A percentile compares a stretch with the other conserved stretches of the same genome.
phyloP scores from a whole-genome alignment of 2,888 invertebrate genomes.

The Scrobipalpa costella region DNA sequence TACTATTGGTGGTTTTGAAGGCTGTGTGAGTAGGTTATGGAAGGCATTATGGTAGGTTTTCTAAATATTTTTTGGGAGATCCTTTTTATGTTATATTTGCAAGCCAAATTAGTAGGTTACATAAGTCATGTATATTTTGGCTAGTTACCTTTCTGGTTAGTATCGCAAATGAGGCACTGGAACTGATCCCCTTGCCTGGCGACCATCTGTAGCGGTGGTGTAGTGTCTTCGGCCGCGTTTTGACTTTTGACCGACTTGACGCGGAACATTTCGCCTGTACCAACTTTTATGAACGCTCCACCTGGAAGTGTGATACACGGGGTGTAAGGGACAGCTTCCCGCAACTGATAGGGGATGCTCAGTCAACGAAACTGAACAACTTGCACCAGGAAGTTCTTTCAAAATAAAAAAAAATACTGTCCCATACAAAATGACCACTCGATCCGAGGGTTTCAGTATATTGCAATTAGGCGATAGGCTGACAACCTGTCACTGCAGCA shows the following conservation, averaged over 20 bases:
- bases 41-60: background rate
- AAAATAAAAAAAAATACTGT: too few relatives aligned
- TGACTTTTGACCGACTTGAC: slow-evolving; percentile 63
- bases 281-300: slow-evolving; percentile 70
- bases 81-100: too few relatives aligned
- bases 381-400: too few relatives aligned
- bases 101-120: too few relatives aligned
- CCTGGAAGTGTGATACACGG: slow-evolving; percentile 45
- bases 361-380: too few relatives aligned
- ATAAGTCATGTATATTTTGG: too few relatives aligned
- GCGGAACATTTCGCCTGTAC: slow-evolving; percentile 68
- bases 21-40: background rate
- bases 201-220: slow-evolving; percentile 44
- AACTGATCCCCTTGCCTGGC: slow-evolving; percentile 43
- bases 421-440: too few relatives aligned
- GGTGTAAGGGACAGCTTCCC: too few relatives aligned
- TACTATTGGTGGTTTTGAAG: background rate
- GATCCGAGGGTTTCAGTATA: too few relatives aligned
- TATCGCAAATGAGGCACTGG: slow-evolving; percentile 58
- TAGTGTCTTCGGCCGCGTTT: background rate
- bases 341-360: too few relatives aligned
- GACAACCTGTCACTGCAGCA: too few relatives aligned
- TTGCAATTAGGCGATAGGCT: too few relatives aligned
- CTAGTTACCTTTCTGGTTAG: slow-evolving; percentile 38
- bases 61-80: background rate